Percentiles rank a stretch among this genome's conserved stretches.
These are phyloP conservation scores for Ceratoteleas bidentatus DNA, from an alignment of 1,140 invertebrate genomes.

Conservation along the genomic window DNA sequence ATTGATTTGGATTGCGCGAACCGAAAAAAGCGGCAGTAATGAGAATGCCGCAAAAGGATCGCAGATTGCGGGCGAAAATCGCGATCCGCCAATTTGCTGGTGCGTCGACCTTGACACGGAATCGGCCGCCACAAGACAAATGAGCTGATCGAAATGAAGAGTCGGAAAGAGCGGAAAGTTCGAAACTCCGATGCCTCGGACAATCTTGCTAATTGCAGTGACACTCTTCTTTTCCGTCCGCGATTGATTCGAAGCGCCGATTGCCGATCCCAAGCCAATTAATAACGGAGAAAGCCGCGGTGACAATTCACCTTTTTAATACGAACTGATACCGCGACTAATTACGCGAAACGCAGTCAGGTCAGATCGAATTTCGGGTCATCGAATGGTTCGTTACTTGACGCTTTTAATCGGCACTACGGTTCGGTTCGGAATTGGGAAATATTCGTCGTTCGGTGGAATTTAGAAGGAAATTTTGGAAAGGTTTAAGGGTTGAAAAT, in stretches of 20 bases:
- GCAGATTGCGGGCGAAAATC: conserved; percentile 59
- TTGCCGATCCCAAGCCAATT: conserved; percentile 35
- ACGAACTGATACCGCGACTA: background rate
- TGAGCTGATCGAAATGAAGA: conserved; percentile 62
- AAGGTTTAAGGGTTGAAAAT: too few relatives aligned
- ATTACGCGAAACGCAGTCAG: too few relatives aligned
- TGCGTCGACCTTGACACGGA: conserved; percentile 63
- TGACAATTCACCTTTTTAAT: conserved; percentile 47
- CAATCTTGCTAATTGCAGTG: conserved; percentile 47
- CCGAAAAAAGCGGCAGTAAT: conserved; percentile 20
- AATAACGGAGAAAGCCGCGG: conserved; percentile 33
- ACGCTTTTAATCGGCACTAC: too few relatives aligned
- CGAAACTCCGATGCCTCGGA: conserved; percentile 19
- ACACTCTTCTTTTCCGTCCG: conserved; percentile 13
- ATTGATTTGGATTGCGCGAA: conserved; percentile 21
- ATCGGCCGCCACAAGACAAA: conserved; percentile 64
- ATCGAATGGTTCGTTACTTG: too few relatives aligned
- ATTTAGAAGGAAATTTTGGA: too few relatives aligned
- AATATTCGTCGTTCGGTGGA: too few relatives aligned
- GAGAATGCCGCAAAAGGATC: conserved; percentile 53
- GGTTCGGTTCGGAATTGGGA: too few relatives aligned
- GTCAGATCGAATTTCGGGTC: too few relatives aligned
- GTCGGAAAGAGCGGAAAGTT: conserved; percentile 42
- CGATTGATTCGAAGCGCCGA: conserved; percentile 20
- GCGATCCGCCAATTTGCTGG: conserved; percentile 61